phyloP scores from a whole-genome alignment of 2,113 vertebrate genomes.

The Elephas maximus region DNA sequence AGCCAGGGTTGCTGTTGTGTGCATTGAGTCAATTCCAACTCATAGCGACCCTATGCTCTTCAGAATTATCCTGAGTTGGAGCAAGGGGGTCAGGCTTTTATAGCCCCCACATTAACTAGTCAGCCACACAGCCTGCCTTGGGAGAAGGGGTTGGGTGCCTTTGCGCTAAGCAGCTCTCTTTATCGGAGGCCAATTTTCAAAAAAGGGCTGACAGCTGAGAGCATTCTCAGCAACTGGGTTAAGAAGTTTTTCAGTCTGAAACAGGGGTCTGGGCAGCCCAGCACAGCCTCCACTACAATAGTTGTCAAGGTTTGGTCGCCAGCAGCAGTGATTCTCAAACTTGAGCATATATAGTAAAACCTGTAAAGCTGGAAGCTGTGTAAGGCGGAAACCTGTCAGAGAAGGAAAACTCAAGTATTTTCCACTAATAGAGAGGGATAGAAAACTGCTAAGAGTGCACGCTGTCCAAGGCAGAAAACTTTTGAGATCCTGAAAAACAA shows the following conservation, averaged over 20 bases:
- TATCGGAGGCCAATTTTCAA: neutral
- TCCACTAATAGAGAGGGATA: neutral
- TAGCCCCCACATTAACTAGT: neutral
- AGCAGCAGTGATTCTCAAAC: neutral
- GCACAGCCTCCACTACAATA: neutral
- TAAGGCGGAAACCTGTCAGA: neutral
- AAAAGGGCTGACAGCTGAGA: neutral
- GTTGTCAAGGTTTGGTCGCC: slow-evolving; percentile 13
- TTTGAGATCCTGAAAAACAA: neutral
- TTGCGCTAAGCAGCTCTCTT: neutral
- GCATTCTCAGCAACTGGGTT: neutral
- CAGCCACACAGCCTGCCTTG: neutral
- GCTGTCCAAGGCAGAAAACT: neutral
- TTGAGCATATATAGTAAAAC: neutral
- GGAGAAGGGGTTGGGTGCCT: no score
- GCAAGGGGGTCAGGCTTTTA: neutral
- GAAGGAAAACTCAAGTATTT: neutral
- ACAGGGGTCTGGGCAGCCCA: neutral
- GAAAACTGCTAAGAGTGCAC: neutral
- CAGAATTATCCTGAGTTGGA: neutral
- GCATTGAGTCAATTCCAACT: neutral
- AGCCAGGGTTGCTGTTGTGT: neutral
- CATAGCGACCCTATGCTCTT: neutral
- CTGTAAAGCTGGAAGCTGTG: neutral
- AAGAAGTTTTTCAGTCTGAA: neutral